A percentile compares a stretch with the other conserved stretches of the same genome.
These are phyloP conservation scores for Ormia ochracea DNA, from an alignment of 2,888 invertebrate genomes.

Conservation along the genomic window DNA sequence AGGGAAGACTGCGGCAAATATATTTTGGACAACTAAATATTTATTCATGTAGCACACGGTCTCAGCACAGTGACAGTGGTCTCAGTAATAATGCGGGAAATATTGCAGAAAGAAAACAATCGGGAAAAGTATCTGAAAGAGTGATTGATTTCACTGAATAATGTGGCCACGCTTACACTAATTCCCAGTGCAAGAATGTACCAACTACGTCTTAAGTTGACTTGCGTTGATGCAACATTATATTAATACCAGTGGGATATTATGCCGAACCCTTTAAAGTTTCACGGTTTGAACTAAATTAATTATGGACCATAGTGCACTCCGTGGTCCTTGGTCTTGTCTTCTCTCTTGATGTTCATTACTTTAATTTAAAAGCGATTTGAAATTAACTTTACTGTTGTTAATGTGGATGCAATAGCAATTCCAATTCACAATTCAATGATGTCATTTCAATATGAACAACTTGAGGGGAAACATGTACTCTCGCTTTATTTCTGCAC, in stretches of 20 bases:
- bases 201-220: too few relatives aligned
- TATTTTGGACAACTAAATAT: not conserved
- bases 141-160: too few relatives aligned
- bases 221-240: too few relatives aligned
- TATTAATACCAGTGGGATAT: too few relatives aligned
- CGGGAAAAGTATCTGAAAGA: too few relatives aligned
- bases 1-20: not conserved
- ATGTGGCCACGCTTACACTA: too few relatives aligned
- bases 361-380: constrained; percentile 76
- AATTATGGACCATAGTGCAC: not conserved
- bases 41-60: constrained; percentile 5
- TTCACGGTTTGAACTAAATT: too few relatives aligned
- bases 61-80: not conserved
- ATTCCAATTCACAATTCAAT: constrained; percentile 4
- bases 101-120: too few relatives aligned
- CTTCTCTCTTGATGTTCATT: constrained; percentile 68
- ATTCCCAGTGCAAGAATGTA: too few relatives aligned
- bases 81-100: not conserved
- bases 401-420: constrained; percentile 43
- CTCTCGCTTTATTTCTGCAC: constrained; percentile 3
- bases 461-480: constrained; percentile 9
- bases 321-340: not conserved
- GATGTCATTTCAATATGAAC: constrained; percentile 23
- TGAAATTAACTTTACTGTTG: constrained; percentile 73
- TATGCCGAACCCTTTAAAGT: too few relatives aligned